Percentiles rank a stretch among this genome's conserved stretches.
phyloP scores from a whole-genome alignment of 2,113 vertebrate genomes.

The Thomomys bottae region DNA sequence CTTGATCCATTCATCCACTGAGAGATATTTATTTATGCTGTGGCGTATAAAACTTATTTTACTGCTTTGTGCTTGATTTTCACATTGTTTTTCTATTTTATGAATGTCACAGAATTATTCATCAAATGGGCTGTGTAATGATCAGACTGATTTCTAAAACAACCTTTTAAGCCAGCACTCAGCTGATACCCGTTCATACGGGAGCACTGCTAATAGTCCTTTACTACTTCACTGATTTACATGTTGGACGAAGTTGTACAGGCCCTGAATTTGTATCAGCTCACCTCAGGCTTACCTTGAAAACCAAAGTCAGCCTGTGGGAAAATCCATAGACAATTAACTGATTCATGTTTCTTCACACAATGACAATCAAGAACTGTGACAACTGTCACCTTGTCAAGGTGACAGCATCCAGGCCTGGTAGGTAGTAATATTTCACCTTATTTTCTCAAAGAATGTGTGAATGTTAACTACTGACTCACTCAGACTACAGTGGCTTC shows the following conservation, averaged over 20 bases:
- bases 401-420: neutral
- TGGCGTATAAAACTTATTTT: constrained; percentile 29
- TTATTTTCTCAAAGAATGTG: neutral
- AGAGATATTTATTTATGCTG: neutral
- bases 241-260: neutral
- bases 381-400: neutral
- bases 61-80: neutral
- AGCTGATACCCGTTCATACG: neutral
- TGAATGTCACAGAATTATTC: neutral
- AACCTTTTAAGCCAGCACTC: neutral
- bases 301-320: neutral
- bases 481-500: neutral
- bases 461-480: neutral
- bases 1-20: neutral
- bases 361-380: neutral
- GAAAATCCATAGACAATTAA: neutral
- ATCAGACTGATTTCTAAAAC: neutral
- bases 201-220: neutral
- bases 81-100: neutral
- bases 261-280: neutral
- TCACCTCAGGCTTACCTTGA: neutral
- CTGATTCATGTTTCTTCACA: neutral
- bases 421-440: neutral
- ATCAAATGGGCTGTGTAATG: neutral
- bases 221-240: neutral